A percentile compares a stretch with the other conserved stretches of the same genome.
Conservation (phyloP, 2,113 vertebrate genomes). For the Casuarius casuarius region DNA sequence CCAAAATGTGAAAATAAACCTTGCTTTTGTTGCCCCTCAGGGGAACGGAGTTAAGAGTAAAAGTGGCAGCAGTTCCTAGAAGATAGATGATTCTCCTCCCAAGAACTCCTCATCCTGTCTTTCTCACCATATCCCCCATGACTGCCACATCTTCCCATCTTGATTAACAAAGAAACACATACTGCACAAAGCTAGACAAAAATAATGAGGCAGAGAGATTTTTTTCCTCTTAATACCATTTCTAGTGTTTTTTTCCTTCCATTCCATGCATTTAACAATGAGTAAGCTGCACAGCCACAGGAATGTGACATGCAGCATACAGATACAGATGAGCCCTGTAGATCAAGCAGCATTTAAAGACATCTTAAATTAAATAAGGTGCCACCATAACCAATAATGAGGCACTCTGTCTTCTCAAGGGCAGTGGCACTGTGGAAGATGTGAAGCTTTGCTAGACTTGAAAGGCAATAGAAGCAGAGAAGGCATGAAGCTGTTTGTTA, state of each 20-base stretch:
- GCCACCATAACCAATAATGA: slow-evolving; percentile 44
- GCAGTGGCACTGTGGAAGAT: not conserved
- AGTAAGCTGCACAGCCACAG: not conserved
- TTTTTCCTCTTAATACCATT: not conserved
- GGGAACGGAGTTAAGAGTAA: not conserved
- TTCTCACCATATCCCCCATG: not conserved
- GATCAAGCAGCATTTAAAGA: slow-evolving; percentile 51
- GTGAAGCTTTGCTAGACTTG: not conserved
- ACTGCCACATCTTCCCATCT: not conserved
- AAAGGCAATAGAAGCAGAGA: not conserved
- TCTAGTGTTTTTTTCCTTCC: not conserved
- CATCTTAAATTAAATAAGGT: slow-evolving; percentile 48
- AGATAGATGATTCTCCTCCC: not conserved
- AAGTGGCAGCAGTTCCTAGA: not conserved
- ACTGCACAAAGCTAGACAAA: not conserved
- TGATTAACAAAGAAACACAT: not conserved
- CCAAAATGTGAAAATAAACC: not conserved
- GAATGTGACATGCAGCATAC: not conserved
- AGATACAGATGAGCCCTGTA: not conserved
- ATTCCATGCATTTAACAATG: not conserved
- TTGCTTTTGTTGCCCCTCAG: not conserved
- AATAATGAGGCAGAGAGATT: not conserved
- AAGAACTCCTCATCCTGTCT: not conserved
- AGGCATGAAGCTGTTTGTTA: not conserved
- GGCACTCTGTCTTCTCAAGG: slow-evolving; percentile 27